A percentile compares a stretch with the other conserved stretches of the same genome.
Evolutionary conservation across 2,888 invertebrate species (phyloP).

Genomic region (Trichopoda pennipes): DNA sequence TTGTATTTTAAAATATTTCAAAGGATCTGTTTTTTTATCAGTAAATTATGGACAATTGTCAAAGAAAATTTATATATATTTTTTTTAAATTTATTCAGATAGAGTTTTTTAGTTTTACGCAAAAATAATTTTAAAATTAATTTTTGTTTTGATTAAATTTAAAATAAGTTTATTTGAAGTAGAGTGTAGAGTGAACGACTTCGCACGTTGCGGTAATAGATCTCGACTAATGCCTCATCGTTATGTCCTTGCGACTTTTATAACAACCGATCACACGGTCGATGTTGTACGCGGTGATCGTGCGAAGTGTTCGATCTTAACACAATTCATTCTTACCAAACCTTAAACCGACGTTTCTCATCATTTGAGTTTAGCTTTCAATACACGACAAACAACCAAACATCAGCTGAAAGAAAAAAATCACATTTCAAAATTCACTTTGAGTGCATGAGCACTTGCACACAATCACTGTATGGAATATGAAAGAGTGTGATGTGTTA

Average conservation of each 20-base stretch:
- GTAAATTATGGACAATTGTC: conserved; percentile 16
- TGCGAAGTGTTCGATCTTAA: conserved; percentile 74
- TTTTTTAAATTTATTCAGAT: conserved; percentile 2
- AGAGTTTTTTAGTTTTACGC: conserved; percentile 20
- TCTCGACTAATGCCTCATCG: conserved; percentile 81
- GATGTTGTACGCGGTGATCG: conserved; percentile 73
- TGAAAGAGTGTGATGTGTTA: conserved; percentile 3
- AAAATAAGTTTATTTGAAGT: conserved; percentile 61
- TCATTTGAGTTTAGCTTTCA: conserved; percentile 59
- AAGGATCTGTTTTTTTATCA: conserved; percentile 3
- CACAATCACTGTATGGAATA: conserved; percentile 30
- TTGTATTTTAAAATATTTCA: background rate
- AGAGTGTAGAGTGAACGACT: conserved; percentile 76
- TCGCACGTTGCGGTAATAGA: conserved; percentile 80
- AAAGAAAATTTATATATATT: background rate
- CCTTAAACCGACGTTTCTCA: conserved; percentile 67
- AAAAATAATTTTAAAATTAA: conserved; percentile 17
- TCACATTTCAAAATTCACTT: conserved; percentile 18
- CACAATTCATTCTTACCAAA: conserved; percentile 69
- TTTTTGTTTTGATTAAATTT: conserved; percentile 56
- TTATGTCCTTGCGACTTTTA: conserved; percentile 82
- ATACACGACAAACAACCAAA: conserved; percentile 22
- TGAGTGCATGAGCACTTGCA: conserved; percentile 53
- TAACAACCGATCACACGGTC: conserved; percentile 78
- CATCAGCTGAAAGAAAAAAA: conserved; percentile 21